A percentile compares a stretch with the other conserved stretches of the same genome.
These are phyloP conservation scores for Syrphus vitripennis DNA, from an alignment of 2,888 invertebrate species.

Conservation along the genomic window DNA sequence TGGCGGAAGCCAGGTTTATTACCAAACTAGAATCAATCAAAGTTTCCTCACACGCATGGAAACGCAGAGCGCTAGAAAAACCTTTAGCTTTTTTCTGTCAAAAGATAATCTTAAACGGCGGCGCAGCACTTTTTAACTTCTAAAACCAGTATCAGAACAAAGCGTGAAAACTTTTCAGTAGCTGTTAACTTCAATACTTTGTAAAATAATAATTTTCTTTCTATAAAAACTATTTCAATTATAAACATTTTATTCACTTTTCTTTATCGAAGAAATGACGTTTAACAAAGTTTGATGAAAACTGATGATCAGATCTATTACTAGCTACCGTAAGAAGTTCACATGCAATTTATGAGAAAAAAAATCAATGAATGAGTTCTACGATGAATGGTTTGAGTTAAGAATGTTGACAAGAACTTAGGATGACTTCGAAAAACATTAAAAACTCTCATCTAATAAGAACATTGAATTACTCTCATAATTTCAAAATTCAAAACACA, in stretches of 20 bases:
- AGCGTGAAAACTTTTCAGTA: not conserved
- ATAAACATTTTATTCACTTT: not conserved
- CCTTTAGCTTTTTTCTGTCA: too few relatives aligned
- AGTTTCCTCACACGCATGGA: too few relatives aligned
- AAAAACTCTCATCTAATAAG: not conserved
- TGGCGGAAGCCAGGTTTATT: too few relatives aligned
- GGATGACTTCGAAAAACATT: not conserved
- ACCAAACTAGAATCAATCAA: too few relatives aligned
- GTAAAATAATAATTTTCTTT: not conserved
- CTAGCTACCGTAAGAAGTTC: not conserved
- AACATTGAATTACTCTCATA: not conserved
- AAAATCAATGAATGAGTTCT: not conserved
- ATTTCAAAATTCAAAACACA: not conserved
- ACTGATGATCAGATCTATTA: not conserved
- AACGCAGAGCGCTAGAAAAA: too few relatives aligned
- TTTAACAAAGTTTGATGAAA: not conserved
- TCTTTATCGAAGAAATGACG: not conserved
- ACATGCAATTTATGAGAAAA: not conserved
- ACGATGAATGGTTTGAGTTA: not conserved
- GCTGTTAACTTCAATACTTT: not conserved
- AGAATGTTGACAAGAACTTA: not conserved
- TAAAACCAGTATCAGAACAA: not conserved
- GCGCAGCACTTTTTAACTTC: too few relatives aligned
- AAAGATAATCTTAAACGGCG: too few relatives aligned
- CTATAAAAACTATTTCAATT: too few relatives aligned